phyloP scores from a whole-genome alignment of 2,888 invertebrate genomes.

The Cheilosia soror region DNA sequence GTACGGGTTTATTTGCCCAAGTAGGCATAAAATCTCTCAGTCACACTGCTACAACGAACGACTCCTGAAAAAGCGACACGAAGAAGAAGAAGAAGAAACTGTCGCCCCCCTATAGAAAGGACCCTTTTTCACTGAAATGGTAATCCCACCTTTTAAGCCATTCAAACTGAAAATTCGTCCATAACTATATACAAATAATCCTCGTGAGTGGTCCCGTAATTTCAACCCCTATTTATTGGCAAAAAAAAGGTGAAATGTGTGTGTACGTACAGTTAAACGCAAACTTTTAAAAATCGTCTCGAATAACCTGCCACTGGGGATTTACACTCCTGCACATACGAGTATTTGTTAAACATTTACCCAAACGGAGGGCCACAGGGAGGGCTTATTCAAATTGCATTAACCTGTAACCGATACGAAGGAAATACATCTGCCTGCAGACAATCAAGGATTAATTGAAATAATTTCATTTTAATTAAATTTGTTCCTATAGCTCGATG shows the following conservation, averaged over 20 bases:
- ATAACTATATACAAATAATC: slow-evolving; percentile 55
- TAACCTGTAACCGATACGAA: slow-evolving; percentile 6
- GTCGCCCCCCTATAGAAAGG: neutral
- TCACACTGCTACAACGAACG: neutral
- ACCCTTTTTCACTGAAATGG: neutral
- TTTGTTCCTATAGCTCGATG: slow-evolving; percentile 1
- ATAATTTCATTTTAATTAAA: slow-evolving; percentile 40
- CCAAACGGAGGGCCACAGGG: neutral
- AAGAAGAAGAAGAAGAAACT: neutral
- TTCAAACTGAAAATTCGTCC: slow-evolving; percentile 59
- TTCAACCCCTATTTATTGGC: neutral
- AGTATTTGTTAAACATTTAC: slow-evolving; percentile 13
- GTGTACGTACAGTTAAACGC: slow-evolving; percentile 16
- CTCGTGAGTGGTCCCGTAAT: slow-evolving; percentile 38
- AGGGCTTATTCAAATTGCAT: slow-evolving; percentile 13
- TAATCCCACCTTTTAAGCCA: slow-evolving; percentile 38
- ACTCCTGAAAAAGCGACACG: too few relatives aligned
- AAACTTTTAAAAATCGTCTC: slow-evolving; percentile 39
- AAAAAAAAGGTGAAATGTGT: neutral
- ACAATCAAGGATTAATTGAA: slow-evolving; percentile 36
- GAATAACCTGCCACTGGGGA: slow-evolving; percentile 36
- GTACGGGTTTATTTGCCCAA: slow-evolving; percentile 29
- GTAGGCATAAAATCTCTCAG: slow-evolving; percentile 44
- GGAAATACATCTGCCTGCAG: neutral
- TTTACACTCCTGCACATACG: neutral